Conservation (phyloP, 2,113 vertebrate species). For the Rhinolophus ferrumequinum region DNA sequence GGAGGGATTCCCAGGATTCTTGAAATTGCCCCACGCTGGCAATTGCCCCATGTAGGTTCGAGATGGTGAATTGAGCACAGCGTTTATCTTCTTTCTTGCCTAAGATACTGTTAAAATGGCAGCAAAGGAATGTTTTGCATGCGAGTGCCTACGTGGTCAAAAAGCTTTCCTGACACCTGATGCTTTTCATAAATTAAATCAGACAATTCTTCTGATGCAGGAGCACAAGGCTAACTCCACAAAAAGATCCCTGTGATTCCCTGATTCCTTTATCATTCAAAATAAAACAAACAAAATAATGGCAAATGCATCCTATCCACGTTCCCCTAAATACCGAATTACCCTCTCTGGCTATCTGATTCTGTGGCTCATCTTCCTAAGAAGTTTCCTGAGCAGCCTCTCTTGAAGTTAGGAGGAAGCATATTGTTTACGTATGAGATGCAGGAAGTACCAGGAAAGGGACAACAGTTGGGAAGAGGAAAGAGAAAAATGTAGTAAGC, state of each 20-base stretch:
- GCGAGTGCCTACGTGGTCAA: fast-evolving
- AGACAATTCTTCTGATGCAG: not conserved
- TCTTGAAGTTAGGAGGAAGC: not conserved
- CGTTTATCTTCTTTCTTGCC: not conserved
- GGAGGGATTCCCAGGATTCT: not conserved
- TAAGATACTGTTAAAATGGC: not conserved
- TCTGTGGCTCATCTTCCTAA: not conserved
- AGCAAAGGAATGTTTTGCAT: not conserved
- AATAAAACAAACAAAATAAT: not conserved
- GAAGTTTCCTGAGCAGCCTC: not conserved
- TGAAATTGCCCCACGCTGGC: not conserved
- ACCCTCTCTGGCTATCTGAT: not conserved
- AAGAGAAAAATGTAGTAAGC: not conserved
- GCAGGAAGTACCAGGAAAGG: not conserved
- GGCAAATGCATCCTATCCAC: not conserved
- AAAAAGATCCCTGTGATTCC: not conserved
- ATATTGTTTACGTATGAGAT: not conserved
- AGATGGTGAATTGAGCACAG: not conserved
- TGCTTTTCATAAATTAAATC: not conserved
- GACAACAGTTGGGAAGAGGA: not conserved
- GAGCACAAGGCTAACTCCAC: not conserved
- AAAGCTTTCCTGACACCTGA: not conserved
- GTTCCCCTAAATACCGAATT: not conserved
- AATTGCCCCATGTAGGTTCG: not conserved
- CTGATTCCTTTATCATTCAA: not conserved